phyloP scores from a whole-genome alignment of 2,113 vertebrate species.

The Alces alces region DNA sequence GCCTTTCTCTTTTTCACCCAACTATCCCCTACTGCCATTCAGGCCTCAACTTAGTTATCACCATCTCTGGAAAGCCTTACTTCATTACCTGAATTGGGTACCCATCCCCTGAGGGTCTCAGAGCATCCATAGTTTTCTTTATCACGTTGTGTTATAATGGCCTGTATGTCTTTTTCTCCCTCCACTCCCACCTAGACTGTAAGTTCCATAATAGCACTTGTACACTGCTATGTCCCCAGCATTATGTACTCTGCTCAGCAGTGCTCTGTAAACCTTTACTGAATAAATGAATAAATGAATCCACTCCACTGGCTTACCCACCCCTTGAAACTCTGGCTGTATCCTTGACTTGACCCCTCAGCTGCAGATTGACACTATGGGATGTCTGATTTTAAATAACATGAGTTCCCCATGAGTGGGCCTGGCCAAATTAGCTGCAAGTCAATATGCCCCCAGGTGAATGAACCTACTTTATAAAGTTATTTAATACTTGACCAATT shows the following conservation, averaged over 20 bases:
- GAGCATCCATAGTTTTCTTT: neutral
- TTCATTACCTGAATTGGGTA: neutral
- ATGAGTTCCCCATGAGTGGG: neutral
- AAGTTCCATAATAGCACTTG: neutral
- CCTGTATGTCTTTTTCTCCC: neutral
- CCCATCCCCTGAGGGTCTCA: neutral
- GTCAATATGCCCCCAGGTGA: constrained; percentile 11
- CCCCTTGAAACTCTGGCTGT: neutral
- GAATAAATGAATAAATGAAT: neutral
- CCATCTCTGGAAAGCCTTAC: neutral
- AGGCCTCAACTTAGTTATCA: neutral
- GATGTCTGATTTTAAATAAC: neutral
- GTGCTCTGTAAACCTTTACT: neutral
- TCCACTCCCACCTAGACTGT: neutral
- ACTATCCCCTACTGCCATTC: neutral
- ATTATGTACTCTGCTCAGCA: neutral
- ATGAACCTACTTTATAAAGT: constrained; percentile 19
- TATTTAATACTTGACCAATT: constrained; percentile 18
- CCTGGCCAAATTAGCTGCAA: constrained; percentile 23
- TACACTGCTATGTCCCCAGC: neutral
- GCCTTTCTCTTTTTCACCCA: neutral
- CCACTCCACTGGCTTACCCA: neutral
- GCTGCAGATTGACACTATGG: neutral
- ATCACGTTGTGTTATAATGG: neutral
- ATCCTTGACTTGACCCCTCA: neutral